phyloP scores from a whole-genome alignment of 2,888 invertebrate species.

The Graphium colonna region DNA sequence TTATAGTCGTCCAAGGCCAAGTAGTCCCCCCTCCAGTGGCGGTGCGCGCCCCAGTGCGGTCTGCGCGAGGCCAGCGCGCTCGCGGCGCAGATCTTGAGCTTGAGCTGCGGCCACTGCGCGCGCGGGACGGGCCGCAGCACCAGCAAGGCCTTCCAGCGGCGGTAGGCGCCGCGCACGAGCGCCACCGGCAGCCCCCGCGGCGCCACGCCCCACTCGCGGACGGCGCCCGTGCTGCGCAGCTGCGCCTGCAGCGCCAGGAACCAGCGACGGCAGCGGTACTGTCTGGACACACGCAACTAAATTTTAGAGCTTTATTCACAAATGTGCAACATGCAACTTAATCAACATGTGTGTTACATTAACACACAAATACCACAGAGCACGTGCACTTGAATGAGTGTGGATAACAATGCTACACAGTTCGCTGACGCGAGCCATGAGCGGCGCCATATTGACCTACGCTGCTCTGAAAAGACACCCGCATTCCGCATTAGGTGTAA shows the following conservation, averaged over 20 bases:
- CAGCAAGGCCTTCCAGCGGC: conserved; percentile 93
- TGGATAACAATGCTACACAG: too few relatives aligned
- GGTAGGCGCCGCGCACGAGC: conserved; percentile 81
- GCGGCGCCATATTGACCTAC: too few relatives aligned
- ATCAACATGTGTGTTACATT: too few relatives aligned
- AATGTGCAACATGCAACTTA: too few relatives aligned
- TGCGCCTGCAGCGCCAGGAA: conserved; percentile 52
- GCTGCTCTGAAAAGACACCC: too few relatives aligned
- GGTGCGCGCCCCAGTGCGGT: conserved; percentile 55
- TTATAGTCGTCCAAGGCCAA: conserved; percentile 57
- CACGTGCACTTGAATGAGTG: too few relatives aligned
- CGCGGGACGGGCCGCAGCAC: conserved; percentile 89
- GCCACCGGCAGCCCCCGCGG: conserved; percentile 83
- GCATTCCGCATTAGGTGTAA: too few relatives aligned
- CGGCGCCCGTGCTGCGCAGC: conserved; percentile 71
- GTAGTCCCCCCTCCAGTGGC: conserved; percentile 66
- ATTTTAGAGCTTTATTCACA: too few relatives aligned
- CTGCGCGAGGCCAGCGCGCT: conserved; percentile 53
- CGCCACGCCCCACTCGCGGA: conserved; percentile 63
- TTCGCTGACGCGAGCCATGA: too few relatives aligned
- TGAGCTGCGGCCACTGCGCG: conserved; percentile 92
- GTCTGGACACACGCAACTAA: conserved; percentile 49
- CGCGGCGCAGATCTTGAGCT: conserved; percentile 69
- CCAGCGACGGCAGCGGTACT: conserved; percentile 66
- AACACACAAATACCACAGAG: too few relatives aligned